Base-by-base conservation (phyloP, 2,797 vertebrate species). In the Melanotaenia pygmaea region DNA sequence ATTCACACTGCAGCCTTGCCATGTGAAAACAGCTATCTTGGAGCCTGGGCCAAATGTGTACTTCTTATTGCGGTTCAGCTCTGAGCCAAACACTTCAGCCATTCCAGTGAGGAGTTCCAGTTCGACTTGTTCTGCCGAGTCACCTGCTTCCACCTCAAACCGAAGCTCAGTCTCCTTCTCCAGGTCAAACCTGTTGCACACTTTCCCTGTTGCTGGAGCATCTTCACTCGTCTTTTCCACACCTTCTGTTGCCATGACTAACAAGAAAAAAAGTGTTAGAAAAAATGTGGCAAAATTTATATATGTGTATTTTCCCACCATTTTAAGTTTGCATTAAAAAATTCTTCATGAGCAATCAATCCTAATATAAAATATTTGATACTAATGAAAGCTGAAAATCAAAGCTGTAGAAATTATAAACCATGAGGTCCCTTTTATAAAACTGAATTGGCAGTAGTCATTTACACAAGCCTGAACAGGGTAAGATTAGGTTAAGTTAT, bases 21-120 rank as follows among this genome's bases (percentile, higher is more conserved):
- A 99, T 18, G 98, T 99, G 87, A 99, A 99, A 54, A 99, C 97
- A 0, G 98, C 97, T 20, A 97, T 97, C 86, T 99, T 98, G 56
- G 97, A 96, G 0, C 98, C 98, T 0, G 96, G 94, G 4, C 98
- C 97, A 60, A 99, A 99, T 0, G 92, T 94, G 90, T 99, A 99
- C 79, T 97, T 98, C 91, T 99, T 99, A 90, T 99, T 99, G 59
- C 96, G 95, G 75, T 98, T 99, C 51, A 99, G 93, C 82, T 99
- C 98, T 0, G 98, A 98, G 37, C 97, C 98, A 38, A 98, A 99
- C 60, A 99, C 95, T 90, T 99, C 98, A 0, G 95, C 98, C 94
- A 98, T 93, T 59, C 98, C 98, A 0, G 95, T 93, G 34, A 99
- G 89, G 76, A 99, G 93, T 88, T 99, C 98, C 85, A 99, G 75